phyloP scores from a whole-genome alignment of 2,888 invertebrate genomes.

The Penaeus monodon region DNA sequence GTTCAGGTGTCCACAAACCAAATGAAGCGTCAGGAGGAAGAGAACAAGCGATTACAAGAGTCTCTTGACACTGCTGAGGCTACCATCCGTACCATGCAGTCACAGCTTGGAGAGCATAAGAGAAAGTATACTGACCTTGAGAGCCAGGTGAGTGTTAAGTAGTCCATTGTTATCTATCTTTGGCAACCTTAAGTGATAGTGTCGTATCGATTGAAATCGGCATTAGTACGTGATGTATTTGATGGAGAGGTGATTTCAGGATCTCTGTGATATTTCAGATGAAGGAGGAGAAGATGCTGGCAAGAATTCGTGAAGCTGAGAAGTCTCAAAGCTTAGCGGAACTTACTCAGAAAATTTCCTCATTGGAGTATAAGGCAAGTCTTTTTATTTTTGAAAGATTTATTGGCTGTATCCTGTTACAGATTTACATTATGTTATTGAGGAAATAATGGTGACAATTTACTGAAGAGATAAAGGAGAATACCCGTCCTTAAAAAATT shows the following conservation, averaged over 20 bases:
- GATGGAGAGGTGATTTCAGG: background rate
- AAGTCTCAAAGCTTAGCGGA: conserved; percentile 94
- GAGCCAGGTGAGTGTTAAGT: conserved; percentile 71
- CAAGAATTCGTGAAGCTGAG: conserved; percentile 93
- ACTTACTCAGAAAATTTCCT: conserved; percentile 91
- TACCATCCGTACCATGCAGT: conserved; percentile 81
- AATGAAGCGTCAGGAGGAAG: conserved; percentile 87
- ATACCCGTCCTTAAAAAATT: too few relatives aligned
- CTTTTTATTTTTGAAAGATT: background rate
- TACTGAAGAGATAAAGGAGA: too few relatives aligned
- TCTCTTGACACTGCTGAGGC: conserved; percentile 81
- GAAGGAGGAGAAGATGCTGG: conserved; percentile 93
- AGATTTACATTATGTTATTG: conserved; percentile 13
- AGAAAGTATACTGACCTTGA: conserved; percentile 81
- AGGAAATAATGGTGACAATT: too few relatives aligned
- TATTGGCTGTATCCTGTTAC: conserved; percentile 5
- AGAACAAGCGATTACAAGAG: conserved; percentile 85
- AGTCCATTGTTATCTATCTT: conserved; percentile 24
- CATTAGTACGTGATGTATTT: background rate
- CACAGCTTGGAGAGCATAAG: conserved; percentile 85
- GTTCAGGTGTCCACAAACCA: conserved; percentile 74
- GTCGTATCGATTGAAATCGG: background rate
- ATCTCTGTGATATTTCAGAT: conserved; percentile 71
- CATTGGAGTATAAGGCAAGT: conserved; percentile 88
- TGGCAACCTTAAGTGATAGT: background rate